A percentile compares a stretch with the other conserved stretches of the same genome.
These are phyloP conservation scores for Strix aluco DNA, from an alignment of 2,113 vertebrate species.

Conservation along the genomic window DNA sequence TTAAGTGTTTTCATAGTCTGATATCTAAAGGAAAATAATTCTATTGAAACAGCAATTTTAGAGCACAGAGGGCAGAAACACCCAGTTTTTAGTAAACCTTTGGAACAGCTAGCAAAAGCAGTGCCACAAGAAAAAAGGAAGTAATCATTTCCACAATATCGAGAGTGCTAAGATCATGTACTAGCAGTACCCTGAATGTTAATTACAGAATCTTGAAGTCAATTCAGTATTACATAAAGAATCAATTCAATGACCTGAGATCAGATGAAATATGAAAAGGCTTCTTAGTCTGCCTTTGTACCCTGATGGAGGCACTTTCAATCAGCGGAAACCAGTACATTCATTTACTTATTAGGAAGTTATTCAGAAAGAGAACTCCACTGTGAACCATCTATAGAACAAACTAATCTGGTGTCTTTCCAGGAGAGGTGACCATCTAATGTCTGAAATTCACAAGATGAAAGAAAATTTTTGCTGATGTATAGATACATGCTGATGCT, in stretches of 20 bases:
- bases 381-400: neutral
- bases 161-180: neutral
- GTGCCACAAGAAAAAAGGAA: neutral
- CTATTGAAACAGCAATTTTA: neutral
- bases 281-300: slow-evolving; percentile 33
- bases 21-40: slow-evolving; percentile 3
- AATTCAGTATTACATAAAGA: slow-evolving; percentile 21
- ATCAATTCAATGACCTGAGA: slow-evolving; percentile 36
- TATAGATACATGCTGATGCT: neutral
- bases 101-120: neutral
- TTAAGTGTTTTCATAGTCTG: slow-evolving; percentile 5
- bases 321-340: neutral
- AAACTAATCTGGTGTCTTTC: slow-evolving; percentile 21
- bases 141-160: neutral
- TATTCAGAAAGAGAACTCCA: slow-evolving; percentile 2
- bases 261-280: slow-evolving; percentile 45
- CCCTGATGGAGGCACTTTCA: slow-evolving; percentile 10
- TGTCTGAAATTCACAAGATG: neutral
- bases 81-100: neutral
- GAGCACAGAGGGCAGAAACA: neutral
- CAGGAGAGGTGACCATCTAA: neutral
- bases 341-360: slow-evolving; percentile 37
- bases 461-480: neutral
- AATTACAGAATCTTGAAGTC: slow-evolving; percentile 45
- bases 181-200: neutral